Evolutionary conservation across 2,113 vertebrate genomes (phyloP).

Genomic region (Pogonocichla stellata): DNA sequence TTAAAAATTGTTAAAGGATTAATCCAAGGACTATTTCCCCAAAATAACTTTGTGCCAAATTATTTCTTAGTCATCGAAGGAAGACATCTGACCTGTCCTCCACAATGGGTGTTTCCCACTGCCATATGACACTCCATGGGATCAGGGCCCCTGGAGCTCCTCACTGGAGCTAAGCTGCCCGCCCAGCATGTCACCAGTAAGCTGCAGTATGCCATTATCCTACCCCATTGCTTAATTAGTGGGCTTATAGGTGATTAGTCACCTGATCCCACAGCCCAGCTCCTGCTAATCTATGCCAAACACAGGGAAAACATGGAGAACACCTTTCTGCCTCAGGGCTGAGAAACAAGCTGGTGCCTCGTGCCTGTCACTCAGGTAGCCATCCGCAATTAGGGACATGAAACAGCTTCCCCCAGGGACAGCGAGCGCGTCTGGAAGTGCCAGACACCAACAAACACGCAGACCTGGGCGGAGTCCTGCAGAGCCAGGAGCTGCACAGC

Average conservation of each 20-base stretch:
- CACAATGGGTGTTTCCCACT: not conserved
- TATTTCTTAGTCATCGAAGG: fast-evolving
- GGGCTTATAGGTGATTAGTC: slow-evolving; percentile 23
- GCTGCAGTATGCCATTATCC: not conserved
- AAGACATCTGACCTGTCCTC: not conserved
- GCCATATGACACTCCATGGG: fast-evolving
- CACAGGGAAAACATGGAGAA: not conserved
- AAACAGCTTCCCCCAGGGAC: not conserved
- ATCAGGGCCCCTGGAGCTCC: not conserved
- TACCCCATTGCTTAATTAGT: slow-evolving; percentile 10
- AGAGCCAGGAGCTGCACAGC: not conserved
- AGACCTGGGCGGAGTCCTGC: fast-evolving
- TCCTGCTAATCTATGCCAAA: not conserved
- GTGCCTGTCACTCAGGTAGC: not conserved
- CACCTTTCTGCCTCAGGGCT: not conserved
- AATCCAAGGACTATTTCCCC: not conserved
- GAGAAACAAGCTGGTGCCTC: not conserved
- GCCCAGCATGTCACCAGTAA: not conserved
- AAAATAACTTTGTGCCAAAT: not conserved
- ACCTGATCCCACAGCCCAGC: not conserved
- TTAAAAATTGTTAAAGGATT: not conserved
- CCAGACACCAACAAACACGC: not conserved
- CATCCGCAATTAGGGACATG: not conserved
- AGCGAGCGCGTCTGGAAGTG: not conserved
- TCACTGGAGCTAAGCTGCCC: fast-evolving